phyloP scores from a whole-genome alignment of 2,113 vertebrate genomes.

The Callaeas wilsoni region DNA sequence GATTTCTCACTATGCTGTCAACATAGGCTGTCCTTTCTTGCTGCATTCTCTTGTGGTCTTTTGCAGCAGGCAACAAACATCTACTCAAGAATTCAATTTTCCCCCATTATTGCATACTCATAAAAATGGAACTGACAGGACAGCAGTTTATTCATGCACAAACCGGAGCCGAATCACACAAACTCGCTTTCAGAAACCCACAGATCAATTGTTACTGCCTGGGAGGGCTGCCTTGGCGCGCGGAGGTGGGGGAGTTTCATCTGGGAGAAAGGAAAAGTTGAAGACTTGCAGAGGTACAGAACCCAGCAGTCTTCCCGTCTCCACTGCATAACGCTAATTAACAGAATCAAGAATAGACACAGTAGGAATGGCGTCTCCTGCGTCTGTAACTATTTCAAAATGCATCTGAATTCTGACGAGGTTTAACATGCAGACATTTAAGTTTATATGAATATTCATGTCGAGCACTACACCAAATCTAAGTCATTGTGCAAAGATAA shows the following conservation, averaged over 20 bases:
- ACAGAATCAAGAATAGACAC: not conserved
- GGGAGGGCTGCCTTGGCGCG: accelerated
- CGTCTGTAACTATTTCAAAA: not conserved
- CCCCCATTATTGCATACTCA: not conserved
- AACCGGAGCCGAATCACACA: not conserved
- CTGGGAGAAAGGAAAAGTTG: not conserved
- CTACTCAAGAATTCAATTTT: not conserved
- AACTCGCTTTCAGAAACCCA: not conserved
- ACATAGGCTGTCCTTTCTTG: not conserved
- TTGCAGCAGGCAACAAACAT: not conserved
- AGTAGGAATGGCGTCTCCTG: not conserved
- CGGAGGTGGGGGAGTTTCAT: not conserved
- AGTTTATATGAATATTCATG: not conserved
- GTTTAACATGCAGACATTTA: not conserved
- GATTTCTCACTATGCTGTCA: not conserved
- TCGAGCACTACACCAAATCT: not conserved
- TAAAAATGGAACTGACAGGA: not conserved
- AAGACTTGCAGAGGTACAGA: not conserved
- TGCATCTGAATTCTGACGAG: not conserved
- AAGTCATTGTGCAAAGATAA: not conserved
- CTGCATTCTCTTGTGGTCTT: not conserved
- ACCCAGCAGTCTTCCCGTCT: not conserved
- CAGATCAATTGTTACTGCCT: not conserved
- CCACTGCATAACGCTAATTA: not conserved
- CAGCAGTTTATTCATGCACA: not conserved